Evolutionary conservation across 2,797 vertebrate species (phyloP).

Genomic region (Parauchenoglanis ngamensis): DNA sequence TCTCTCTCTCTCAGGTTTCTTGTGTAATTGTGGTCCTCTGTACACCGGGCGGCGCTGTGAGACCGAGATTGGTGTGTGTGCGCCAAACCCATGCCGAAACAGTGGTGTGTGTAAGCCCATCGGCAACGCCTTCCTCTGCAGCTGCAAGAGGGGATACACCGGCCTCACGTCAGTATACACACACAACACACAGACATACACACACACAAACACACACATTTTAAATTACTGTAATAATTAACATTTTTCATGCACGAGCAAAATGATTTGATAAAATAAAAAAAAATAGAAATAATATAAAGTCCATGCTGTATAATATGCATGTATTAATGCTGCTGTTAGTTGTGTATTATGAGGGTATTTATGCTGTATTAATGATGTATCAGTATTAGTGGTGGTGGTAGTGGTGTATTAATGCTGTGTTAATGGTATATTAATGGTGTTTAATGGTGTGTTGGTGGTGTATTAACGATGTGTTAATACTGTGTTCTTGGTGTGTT

Average conservation of each 20-base stretch:
- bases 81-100: constrained; percentile 92
- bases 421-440: neutral
- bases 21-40: constrained; percentile 87
- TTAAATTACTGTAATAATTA: neutral
- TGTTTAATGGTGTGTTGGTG: neutral
- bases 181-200: constrained; percentile 17
- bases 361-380: neutral
- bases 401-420: neutral
- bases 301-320: too few species aligned
- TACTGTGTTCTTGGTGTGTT: neutral
- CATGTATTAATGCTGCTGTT: neutral
- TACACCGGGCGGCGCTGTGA: constrained; percentile 94
- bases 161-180: constrained; percentile 86
- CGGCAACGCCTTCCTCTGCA: constrained; percentile 91
- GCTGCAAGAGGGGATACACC: constrained; percentile 88
- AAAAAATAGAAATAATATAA: neutral
- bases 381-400: neutral
- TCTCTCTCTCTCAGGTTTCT: constrained; percentile 78
- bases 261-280: neutral
- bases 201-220: neutral
- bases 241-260: neutral
- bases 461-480: neutral
- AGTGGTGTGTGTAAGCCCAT: constrained; percentile 88
- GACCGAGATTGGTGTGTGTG: constrained; percentile 90
- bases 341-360: neutral